Evolutionary conservation across 2,888 invertebrate species (phyloP), one percentile per base, ranked within the genome.

Genomic region (Aphidius colemani): DNA sequence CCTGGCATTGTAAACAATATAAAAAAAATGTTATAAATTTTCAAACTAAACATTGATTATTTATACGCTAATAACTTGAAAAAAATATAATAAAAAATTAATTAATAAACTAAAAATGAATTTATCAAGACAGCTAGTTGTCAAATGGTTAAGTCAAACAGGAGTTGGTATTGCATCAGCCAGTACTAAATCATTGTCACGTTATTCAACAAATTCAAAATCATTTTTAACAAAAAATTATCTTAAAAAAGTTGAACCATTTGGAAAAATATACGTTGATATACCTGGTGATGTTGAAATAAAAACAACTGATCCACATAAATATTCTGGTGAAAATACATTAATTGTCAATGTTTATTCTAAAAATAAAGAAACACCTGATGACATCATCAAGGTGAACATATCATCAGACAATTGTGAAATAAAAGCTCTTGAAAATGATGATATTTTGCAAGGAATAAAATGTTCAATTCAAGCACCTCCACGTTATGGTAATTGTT

Each of bases 251-350:
- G 70, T 72, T 1, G 66, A 70, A 58, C 66, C 67, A 8, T 71
- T 71, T 48, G 72, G 72, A 8, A 71, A 67, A 63, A 65, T 72
- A 57, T 50, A 65, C 7, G 56, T 72, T 66, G 57, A 71, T 50
- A 61, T 72, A 30, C 70, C 72, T 44, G 71, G 66, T 56, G 67
- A 70, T 60, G 70, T 71, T 7, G 66, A 69, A 46, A 57, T 72
- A 11, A 68, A 66, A 50, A 64, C 71, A 30, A 71, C 70, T 49
- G 70, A 70, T 65, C 70, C 70, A 41, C 70, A 71, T 53, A 61
- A 67, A n/a, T 71, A 69, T 67, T 70, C 72, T 5, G 61, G 71
- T 59, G 70, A 70, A 70, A 67, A 72, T 57, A 69, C 67, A 2
- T 44, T 72, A 2, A 39, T 69, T 18, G 67, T 72, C 44, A 67